A percentile compares a stretch with the other conserved stretches of the same genome.
Conservation (phyloP, 2,888 invertebrate species). For the Sminthurinus aureus region DNA sequence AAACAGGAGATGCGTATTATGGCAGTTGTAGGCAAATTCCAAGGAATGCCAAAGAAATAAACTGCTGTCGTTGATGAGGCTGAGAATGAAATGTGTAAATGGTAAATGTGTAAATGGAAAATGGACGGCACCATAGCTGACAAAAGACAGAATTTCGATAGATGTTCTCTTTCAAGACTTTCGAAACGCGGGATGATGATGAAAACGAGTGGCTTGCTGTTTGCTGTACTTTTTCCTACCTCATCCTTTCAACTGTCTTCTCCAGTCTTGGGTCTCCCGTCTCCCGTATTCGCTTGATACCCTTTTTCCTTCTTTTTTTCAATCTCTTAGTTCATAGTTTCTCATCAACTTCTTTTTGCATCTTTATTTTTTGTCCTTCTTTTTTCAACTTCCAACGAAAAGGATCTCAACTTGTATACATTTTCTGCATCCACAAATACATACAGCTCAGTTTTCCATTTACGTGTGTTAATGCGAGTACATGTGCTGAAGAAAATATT, state of each 20-base stretch:
- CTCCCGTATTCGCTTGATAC: neutral
- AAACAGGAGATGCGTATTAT: too few relatives aligned
- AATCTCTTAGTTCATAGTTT: neutral
- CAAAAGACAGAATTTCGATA: constrained; percentile 12
- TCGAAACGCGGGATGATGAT: neutral
- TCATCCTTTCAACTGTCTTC: neutral
- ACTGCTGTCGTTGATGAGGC: constrained; percentile 4
- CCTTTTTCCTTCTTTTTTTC: neutral
- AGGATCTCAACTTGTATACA: too few relatives aligned
- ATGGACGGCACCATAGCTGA: constrained; percentile 10
- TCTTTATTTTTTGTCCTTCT: too few relatives aligned
- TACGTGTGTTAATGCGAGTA: neutral
- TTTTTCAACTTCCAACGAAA: too few relatives aligned
- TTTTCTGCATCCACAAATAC: too few relatives aligned
- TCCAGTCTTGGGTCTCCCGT: too few relatives aligned
- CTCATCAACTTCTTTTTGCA: too few relatives aligned
- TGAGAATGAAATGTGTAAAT: neutral
- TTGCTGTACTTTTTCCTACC: neutral
- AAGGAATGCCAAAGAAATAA: neutral
- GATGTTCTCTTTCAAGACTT: constrained; percentile 8
- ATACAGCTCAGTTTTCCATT: neutral
- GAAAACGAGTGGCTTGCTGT: neutral
- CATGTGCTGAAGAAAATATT: neutral
- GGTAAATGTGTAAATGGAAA: too few relatives aligned
- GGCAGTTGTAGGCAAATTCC: neutral